Evolutionary conservation across 2,797 vertebrate species (phyloP), one percentile per base, ranked within the genome.

Genomic region (Nothura maculosa): DNA sequence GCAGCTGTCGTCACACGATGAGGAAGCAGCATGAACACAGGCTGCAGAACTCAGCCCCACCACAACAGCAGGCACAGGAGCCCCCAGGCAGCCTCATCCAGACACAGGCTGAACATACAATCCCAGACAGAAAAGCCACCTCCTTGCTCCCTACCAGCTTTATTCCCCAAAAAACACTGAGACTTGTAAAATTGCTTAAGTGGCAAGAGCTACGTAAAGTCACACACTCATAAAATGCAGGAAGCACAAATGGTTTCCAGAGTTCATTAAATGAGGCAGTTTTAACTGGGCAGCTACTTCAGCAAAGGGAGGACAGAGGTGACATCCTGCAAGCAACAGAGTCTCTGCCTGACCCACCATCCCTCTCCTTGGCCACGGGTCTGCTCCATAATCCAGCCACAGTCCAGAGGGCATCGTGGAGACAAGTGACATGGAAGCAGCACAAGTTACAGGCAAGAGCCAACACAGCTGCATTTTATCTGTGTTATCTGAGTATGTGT

Each of bases 401-500:
- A 82, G 67, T 84, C 74, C 57, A 17, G 54, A 85, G 82, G 25
- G 32, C 79, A 87, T 80, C 74, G 80, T 64, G 34, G 80, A 88
- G 24, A 83, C 12, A 70, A 70, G 76, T 61, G 54, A 76, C 55
- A 48, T 45, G 47, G 12, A 45, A n/a, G 30, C 17, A 50, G 32
- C 12, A 10, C 15, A 16, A n/a, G 66, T 34, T 70, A 92, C 64
- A 48, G 36, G 43, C 73, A 58, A 87, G 63, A 76, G 86, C 48
- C 20, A 86, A 45, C 18, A 43, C 55, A 77, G 74, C 70, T 90
- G 87, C 85, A 91, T 92, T 63, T 69, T 66, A 81, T 28, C 64
- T 61, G 75, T 61, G 40, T 70, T 57, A 60, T 38, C 61, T 12
- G 27, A 48, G 30, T 54, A 19, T 89, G 82, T 72, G 85, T 86